Percentiles rank a stretch among this genome's conserved stretches.
Evolutionary conservation across 2,113 vertebrate species (phyloP).

Genomic region (Istiophorus platypterus): DNA sequence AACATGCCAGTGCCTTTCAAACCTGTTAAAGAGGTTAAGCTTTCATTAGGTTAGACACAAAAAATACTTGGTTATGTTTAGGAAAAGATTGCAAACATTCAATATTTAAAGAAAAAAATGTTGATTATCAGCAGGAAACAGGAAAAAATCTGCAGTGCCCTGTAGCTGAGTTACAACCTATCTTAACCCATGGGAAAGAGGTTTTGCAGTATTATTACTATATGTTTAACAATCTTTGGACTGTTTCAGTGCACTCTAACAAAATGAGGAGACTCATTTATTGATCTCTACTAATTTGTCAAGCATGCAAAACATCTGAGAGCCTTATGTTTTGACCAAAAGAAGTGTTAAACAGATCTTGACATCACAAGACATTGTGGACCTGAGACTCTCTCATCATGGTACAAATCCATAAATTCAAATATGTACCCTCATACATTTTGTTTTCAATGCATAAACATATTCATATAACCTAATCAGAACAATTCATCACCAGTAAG

Average conservation of each 20-base stretch:
- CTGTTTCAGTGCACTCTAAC: too few species aligned
- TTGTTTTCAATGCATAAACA: constrained; percentile 32
- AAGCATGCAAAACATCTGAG: background rate
- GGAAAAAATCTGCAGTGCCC: too few species aligned
- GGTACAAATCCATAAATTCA: constrained; percentile 5
- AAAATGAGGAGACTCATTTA: background rate
- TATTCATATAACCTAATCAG: constrained; percentile 18
- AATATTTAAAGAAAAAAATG: too few species aligned
- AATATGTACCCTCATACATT: constrained; percentile 4
- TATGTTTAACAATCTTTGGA: background rate
- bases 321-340: background rate
- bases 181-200: too few species aligned
- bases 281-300: background rate
- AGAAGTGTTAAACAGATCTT: background rate
- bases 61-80: too few species aligned
- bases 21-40: too few species aligned
- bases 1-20: too few species aligned
- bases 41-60: too few species aligned
- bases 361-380: background rate
- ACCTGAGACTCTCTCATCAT: background rate
- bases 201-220: background rate
- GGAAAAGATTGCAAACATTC: too few species aligned
- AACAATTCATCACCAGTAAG: constrained; percentile 39
- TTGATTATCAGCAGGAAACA: too few species aligned
- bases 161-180: too few species aligned